phyloP scores from a whole-genome alignment of 1,140 invertebrate genomes.

The Lamellibrachia luymesi region DNA sequence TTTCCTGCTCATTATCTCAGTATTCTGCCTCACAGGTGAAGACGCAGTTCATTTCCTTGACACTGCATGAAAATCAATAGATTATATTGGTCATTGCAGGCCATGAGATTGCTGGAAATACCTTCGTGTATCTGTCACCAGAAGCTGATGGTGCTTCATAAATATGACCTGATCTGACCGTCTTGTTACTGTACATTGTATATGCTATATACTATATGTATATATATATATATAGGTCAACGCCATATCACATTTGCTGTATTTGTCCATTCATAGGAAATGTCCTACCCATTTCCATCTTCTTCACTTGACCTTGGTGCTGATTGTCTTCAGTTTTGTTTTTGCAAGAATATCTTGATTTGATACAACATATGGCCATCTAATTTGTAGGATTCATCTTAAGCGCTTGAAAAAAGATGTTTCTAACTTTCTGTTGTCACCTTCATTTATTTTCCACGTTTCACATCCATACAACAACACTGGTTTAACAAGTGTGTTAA shows the following conservation, averaged over 20 bases:
- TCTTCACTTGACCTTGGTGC: too few species aligned
- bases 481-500: too few species aligned
- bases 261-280: too few species aligned
- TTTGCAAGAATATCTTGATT: too few species aligned
- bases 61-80: not conserved
- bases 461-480: too few species aligned
- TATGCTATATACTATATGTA: not conserved
- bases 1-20: not conserved
- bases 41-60: not conserved
- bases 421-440: too few species aligned
- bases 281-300: too few species aligned
- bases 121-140: not conserved
- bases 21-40: not conserved
- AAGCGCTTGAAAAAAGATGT: too few species aligned
- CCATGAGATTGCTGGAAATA: not conserved
- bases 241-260: not conserved
- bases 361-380: too few species aligned
- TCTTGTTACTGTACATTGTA: not conserved
- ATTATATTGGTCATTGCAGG: not conserved
- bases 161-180: not conserved
- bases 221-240: not conserved
- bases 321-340: too few species aligned
- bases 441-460: too few species aligned
- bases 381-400: too few species aligned
- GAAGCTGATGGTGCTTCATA: not conserved